Evolutionary conservation across 2,113 vertebrate genomes (phyloP), one percentile per base, ranked within the genome.

Genomic region (Toxotes chatareus): DNA sequence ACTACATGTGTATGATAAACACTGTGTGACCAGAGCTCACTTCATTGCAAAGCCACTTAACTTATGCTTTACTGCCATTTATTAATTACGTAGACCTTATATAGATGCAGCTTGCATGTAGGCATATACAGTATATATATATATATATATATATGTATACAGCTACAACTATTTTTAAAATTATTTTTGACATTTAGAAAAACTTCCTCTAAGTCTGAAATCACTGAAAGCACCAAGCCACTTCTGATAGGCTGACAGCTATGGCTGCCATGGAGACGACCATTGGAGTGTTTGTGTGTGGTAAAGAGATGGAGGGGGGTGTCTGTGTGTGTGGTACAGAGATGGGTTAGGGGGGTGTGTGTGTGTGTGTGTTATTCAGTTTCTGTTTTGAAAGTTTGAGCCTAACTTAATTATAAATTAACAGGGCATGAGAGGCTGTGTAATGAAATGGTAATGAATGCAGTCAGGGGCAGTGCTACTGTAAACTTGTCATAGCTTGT

Each of bases 241-340:
- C 21, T 32, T 40, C n/a, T 73, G 79, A 88, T 86, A 89, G 84
- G 83, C 82, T 88, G 61, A 59, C 36, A 59, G 44, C 42, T 31
- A 11, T 31, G 59, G 82, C 72, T 90, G 82, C 84, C 78, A 92
- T 89, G 87, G 88, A 87, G 84, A 93, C 88, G 68, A 56, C 34
- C 51, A 38, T 67, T 71, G 61, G 23, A 76, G 60, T 44, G 8
- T 40, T 40, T 40, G 55, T 51, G 27, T 65, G 67, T 63, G 69
- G 79, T 74, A 31, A 65, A 42, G 21, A 14, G 55, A 5, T 21
- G 57, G 27, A 27, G 27, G 27, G 27, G 27, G 27, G 27, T 27
- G 27, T 27, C 27, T 27, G 27, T 40, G 55, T 51, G 27, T 65
- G 67, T 63, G 69, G 79, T 74, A 31, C 62, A 42, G 21, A 14